Evolutionary conservation across 2,797 vertebrate species (phyloP).

Genomic region (Sebastes oblongus): DNA sequence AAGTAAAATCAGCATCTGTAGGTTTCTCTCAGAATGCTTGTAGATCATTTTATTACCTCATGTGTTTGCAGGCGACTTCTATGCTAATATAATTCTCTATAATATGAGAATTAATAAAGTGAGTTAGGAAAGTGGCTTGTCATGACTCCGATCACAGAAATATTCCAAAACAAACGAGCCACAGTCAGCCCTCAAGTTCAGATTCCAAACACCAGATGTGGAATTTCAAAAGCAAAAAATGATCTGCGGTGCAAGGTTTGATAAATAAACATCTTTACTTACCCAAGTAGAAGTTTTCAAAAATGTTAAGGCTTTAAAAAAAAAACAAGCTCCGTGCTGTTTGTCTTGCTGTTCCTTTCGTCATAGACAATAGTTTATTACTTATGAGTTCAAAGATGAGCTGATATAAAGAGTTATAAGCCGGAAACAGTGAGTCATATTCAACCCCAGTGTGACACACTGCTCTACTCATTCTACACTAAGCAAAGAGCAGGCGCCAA

Average conservation of each 20-base stretch:
- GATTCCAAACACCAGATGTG: background rate
- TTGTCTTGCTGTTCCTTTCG: background rate
- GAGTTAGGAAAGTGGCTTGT: background rate
- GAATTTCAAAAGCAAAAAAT: background rate
- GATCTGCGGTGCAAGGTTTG: background rate
- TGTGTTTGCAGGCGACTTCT: background rate
- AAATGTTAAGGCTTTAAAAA: background rate
- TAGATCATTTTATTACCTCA: background rate
- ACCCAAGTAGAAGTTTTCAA: slow-evolving; percentile 10
- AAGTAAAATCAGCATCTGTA: background rate
- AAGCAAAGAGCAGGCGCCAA: background rate
- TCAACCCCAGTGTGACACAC: background rate
- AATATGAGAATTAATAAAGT: background rate
- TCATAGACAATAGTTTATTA: background rate
- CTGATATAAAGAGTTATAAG: background rate
- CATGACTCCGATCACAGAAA: background rate
- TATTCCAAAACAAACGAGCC: background rate
- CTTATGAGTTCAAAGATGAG: slow-evolving; percentile 9
- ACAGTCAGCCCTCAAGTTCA: background rate
- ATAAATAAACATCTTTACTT: slow-evolving; percentile 23
- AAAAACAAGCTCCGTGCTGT: background rate
- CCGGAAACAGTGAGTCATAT: background rate
- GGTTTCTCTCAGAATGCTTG: background rate
- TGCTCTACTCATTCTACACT: background rate
- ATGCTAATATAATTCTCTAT: no score